Conservation (phyloP, 2,797 vertebrate species). For the Eidolon dupreanum region DNA sequence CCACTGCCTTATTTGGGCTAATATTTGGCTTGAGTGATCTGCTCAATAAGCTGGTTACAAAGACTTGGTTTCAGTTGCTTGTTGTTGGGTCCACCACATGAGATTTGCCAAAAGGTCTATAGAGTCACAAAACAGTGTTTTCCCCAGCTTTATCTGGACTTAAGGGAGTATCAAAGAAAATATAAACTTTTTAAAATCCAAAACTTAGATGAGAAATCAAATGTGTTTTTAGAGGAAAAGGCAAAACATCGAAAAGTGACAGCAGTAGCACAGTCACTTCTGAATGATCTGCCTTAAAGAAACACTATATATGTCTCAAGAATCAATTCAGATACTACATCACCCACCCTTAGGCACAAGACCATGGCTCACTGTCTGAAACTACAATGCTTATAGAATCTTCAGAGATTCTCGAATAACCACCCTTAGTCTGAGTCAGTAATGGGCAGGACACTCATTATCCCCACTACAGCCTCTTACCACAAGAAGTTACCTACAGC, state of each 20-base stretch:
- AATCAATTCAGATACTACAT: background rate
- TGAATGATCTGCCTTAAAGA: background rate
- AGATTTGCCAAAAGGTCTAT: conserved; percentile 13
- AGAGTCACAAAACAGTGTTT: background rate
- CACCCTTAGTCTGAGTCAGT: background rate
- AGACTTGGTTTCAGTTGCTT: conserved; percentile 41
- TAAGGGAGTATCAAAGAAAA: conserved; percentile 42
- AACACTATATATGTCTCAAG: background rate
- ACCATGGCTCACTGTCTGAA: background rate
- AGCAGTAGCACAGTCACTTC: background rate
- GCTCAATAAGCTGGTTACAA: conserved; percentile 28
- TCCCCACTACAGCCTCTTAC: background rate
- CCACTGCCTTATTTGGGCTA: background rate
- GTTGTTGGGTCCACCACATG: background rate
- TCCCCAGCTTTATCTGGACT: conserved; percentile 15
- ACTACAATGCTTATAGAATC: background rate
- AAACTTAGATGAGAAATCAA: conserved; percentile 3
- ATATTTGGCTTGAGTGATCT: background rate
- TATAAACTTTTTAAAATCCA: conserved; percentile 26
- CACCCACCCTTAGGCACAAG: background rate
- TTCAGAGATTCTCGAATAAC: background rate
- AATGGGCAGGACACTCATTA: background rate
- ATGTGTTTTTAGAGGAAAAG: conserved; percentile 31
- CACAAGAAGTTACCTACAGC: background rate
- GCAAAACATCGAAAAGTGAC: background rate